phyloP scores from a whole-genome alignment of 2,888 invertebrate genomes.

The Drosophila pullipes region DNA sequence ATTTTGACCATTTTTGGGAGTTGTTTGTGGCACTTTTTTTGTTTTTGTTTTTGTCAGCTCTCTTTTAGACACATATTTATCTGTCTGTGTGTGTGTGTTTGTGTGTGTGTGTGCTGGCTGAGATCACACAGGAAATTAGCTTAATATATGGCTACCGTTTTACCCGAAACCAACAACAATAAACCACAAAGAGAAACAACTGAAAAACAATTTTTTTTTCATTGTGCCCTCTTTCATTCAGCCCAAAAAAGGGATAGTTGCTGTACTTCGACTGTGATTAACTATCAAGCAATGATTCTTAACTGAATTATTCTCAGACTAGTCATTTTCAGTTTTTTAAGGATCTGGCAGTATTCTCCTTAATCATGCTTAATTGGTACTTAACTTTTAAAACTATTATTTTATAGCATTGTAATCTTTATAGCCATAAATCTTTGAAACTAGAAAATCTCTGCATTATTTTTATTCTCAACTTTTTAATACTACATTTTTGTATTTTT shows the following conservation, averaged over 20 bases:
- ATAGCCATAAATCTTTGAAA: background rate
- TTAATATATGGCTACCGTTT: constrained; percentile 54
- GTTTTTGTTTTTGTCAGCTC: constrained; percentile 38
- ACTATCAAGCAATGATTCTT: background rate
- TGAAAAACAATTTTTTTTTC: background rate
- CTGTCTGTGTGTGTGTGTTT: constrained; percentile 13
- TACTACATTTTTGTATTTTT: background rate
- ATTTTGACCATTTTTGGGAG: constrained; percentile 72
- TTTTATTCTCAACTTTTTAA: background rate
- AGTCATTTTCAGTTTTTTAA: background rate
- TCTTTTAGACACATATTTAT: constrained; percentile 32
- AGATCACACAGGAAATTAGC: constrained; percentile 77
- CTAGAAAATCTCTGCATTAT: background rate
- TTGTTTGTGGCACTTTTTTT: constrained; percentile 44
- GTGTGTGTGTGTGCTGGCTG: constrained; percentile 35
- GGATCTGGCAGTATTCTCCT: background rate
- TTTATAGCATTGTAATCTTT: background rate
- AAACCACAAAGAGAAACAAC: constrained; percentile 14
- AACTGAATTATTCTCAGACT: background rate
- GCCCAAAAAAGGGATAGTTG: background rate
- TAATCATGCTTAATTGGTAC: background rate
- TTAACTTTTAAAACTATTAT: background rate
- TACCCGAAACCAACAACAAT: constrained; percentile 30
- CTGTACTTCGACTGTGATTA: background rate
- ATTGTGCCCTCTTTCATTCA: background rate